Base-by-base conservation (phyloP, 2,113 vertebrate species). In the Apeltes quadracus region DNA sequence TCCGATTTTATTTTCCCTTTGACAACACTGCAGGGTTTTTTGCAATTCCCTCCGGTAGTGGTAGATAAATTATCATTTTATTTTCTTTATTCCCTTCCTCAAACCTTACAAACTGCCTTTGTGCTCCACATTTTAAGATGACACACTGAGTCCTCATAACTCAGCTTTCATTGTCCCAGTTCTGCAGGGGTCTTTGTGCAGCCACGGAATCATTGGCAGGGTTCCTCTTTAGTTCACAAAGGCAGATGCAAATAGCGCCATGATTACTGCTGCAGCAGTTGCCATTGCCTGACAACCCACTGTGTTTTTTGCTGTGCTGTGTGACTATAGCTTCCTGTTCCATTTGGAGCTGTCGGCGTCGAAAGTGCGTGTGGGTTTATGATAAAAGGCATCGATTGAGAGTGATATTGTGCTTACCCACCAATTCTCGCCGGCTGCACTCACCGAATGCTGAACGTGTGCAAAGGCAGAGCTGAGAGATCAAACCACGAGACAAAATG, bases 321-420 rank as follows among this genome's bases (percentile, higher is more conserved):
- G 43, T 79, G 78, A 85, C 79, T 74, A 66, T 81, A 74, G 67
- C 69, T 86, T 88, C 81, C 75, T 57, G 71, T 81, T 90, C 79
- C 71, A 63, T 82, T 75, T 65, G 72, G 51, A 75, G 71, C 78
- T 48, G 62, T 58, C 48, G 1, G 65, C 67, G 71, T 72, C 77
- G 39, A 83, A 81, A 80, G 74, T 34, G 32, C 73, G 63, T 89
- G 85, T 81, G 82, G 72, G 79, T 79, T 87, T 82, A 75, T 84
- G 84, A 88, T 89, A 87, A 90, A 87, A 87, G 83, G 53, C 72
- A 89, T 84, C 68, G 79, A 88, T 87, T 79, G 72, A 59, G 74
- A 81, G 66, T 63, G 74, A 84, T 85, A 82, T 86, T 83, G 82
- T 86, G 81, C 87, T 89, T 88, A 84, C 70, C 77, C 75, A 78